Percentiles rank a stretch among this genome's conserved stretches.
These are phyloP conservation scores for Triops cancriformis DNA, from an alignment of 1,140 invertebrate genomes.

Conservation along the genomic window DNA sequence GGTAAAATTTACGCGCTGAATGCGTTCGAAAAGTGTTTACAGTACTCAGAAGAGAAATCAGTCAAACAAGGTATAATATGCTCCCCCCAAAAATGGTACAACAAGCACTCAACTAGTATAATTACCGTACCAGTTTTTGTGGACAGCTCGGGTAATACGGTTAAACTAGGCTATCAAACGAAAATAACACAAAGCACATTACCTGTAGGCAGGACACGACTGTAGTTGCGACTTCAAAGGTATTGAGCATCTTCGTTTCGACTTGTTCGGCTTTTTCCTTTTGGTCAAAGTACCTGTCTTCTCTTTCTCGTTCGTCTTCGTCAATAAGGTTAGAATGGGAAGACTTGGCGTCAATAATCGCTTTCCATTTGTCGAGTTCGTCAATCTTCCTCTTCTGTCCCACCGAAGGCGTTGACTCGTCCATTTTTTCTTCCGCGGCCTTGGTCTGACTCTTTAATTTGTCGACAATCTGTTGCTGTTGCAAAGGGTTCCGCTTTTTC, in stretches of 20 bases:
- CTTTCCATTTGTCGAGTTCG: slow-evolving; percentile 50
- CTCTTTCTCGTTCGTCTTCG: slow-evolving; percentile 57
- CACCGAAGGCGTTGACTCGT: neutral
- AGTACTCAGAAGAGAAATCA: too few relatives aligned
- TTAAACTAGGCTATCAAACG: too few relatives aligned
- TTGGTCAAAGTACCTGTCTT: slow-evolving; percentile 79
- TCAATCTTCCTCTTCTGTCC: slow-evolving; percentile 36
- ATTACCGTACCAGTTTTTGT: too few relatives aligned
- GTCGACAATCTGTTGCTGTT: neutral
- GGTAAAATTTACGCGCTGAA: too few relatives aligned
- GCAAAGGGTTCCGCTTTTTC: neutral
- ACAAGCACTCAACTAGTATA: too few relatives aligned
- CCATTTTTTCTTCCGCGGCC: neutral
- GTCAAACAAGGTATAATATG: too few relatives aligned
- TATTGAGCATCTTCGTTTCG: slow-evolving; percentile 84
- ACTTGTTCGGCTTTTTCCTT: slow-evolving; percentile 81
- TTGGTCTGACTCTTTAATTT: neutral
- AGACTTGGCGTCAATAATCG: slow-evolving; percentile 69
- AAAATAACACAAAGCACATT: neutral
- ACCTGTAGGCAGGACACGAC: slow-evolving; percentile 24
- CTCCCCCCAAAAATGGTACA: too few relatives aligned
- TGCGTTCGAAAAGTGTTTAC: too few relatives aligned
- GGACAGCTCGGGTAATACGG: too few relatives aligned
- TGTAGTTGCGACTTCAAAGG: slow-evolving; percentile 50
- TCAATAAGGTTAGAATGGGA: slow-evolving; percentile 65